Base-by-base conservation (phyloP, 2,113 vertebrate genomes). In the Proterorhinus semilunaris region DNA sequence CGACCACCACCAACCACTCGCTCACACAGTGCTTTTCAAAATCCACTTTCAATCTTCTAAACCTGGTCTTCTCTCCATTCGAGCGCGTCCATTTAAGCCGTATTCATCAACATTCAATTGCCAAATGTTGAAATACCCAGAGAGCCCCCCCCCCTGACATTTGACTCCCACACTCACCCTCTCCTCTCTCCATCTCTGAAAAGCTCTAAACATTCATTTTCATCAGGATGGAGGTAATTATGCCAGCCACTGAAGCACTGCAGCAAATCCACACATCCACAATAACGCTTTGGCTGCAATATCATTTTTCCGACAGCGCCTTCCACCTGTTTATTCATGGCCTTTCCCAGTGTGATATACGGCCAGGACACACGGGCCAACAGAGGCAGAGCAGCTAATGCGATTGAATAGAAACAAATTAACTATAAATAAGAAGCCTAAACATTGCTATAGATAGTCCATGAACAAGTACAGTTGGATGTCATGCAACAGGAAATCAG, bases 301-400 rank as follows among this genome's bases (percentile, higher is more conserved):
- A 81, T 70, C n/a, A 71, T 83, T 81, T 83, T 87, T 83, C 81
- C 80, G 85, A 87, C 71, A 27, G 75, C 74, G 76, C 78, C 66
- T 86, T 84, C 82, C 78, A 84, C 82, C 76, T 84, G 81, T 77
- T 83, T 82, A 86, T 87, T 90, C 78, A 77, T 80, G 70, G 79
- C 72, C 74, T 77, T 43, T 72, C 74, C 61, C 72, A 16, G 50
- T 49, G 74, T 87, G 86, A 91, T 87, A 80, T 88, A 89, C 48
- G 53, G 50, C 71, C 50, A 16, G 65, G 71, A 75, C 69, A 63
- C 71, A 57, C 46, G 15, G 67, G 71, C 79, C 79, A 71, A 83
- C 71, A 86, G 76, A 72, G 79, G 80, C 76, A 78, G 77, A 77
- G 65, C 61, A 27, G 52, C 64, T 88, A 83, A 90, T 87, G 80